Percentiles rank a stretch among this genome's conserved stretches.
These are phyloP conservation scores for Prolemur simus DNA, from an alignment of 2,113 vertebrate species.

Conservation along the genomic window DNA sequence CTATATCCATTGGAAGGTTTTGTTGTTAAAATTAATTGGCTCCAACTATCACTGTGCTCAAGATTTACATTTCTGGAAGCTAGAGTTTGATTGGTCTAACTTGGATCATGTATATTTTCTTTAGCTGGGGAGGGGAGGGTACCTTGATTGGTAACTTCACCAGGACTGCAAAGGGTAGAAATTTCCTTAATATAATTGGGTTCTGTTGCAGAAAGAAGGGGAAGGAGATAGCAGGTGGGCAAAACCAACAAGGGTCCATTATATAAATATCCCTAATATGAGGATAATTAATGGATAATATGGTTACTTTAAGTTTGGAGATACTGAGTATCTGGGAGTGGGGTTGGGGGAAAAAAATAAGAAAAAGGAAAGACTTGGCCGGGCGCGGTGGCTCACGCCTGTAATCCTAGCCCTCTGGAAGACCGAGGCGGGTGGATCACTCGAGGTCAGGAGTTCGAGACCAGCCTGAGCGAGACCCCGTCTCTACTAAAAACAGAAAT, in stretches of 20 bases:
- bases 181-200: background rate
- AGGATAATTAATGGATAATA: background rate
- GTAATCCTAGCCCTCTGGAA: no score
- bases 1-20: background rate
- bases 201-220: constrained; percentile 20
- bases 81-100: background rate
- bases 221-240: background rate
- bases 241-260: background rate
- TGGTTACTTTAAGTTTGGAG: constrained; percentile 39
- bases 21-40: background rate
- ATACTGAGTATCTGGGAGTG: background rate
- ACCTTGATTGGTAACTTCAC: background rate
- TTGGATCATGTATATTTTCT: background rate
- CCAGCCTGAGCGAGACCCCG: no score
- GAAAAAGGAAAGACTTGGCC: background rate
- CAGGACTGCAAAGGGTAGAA: background rate
- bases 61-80: background rate
- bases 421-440: no score
- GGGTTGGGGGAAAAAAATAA: background rate
- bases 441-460: no score
- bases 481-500: no score
- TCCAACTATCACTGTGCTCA: background rate
- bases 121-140: background rate
- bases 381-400: no score
- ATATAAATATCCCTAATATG: background rate